Evolutionary conservation across 2,113 vertebrate genomes (phyloP).

Genomic region (Daubentonia madagascariensis): DNA sequence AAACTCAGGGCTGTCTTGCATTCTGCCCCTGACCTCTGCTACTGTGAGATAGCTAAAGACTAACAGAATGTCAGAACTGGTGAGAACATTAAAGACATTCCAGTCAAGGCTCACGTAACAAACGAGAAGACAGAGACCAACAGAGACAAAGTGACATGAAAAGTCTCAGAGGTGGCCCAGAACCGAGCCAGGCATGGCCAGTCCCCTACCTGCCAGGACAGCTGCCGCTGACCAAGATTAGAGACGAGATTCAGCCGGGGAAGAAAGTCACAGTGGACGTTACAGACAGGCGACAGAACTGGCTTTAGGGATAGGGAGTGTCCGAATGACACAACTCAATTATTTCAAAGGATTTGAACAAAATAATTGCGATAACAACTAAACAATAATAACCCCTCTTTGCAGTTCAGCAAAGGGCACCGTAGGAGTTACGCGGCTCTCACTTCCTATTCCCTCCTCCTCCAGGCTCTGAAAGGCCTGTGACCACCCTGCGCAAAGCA

Average conservation of each 20-base stretch:
- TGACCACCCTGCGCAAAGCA: fast-evolving
- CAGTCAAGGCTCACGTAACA: no score
- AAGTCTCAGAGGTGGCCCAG: neutral
- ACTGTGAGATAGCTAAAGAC: fast-evolving
- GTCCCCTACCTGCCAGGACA: neutral
- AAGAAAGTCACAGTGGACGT: neutral
- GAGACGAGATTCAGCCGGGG: neutral
- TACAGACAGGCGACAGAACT: neutral
- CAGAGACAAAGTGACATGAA: neutral
- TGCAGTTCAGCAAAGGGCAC: neutral
- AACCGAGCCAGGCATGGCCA: neutral
- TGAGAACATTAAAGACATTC: fast-evolving
- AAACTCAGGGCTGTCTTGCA: neutral
- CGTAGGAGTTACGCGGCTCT: neutral
- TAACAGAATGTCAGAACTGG: neutral
- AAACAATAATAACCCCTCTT: neutral
- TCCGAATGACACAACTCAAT: neutral
- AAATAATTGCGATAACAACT: neutral
- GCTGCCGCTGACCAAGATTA: neutral
- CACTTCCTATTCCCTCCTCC: neutral
- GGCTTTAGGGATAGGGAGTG: neutral
- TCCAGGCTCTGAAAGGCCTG: neutral
- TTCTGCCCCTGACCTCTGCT: no score
- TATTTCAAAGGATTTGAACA: neutral
- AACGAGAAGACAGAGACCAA: neutral